phyloP scores from a whole-genome alignment of 1,140 invertebrate genomes.

The Cotesia typhae region DNA sequence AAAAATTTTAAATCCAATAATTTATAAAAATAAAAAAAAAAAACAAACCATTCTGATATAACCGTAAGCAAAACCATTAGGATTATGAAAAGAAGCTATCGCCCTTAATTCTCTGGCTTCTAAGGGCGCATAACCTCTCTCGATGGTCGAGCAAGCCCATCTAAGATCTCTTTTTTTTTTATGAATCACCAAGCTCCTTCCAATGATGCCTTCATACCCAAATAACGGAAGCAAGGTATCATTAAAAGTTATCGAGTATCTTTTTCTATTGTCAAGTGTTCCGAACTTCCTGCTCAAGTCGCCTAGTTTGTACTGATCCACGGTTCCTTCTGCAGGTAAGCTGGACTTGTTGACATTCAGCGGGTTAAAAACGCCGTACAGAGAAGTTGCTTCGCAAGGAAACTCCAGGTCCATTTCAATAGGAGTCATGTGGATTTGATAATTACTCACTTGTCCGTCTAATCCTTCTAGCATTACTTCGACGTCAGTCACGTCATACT shows the following conservation, averaged over 20 bases:
- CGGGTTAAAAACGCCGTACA: slow-evolving; percentile 88
- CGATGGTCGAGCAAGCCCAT: slow-evolving; percentile 86
- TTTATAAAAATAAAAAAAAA: neutral
- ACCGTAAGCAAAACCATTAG: slow-evolving; percentile 83
- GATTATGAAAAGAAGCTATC: slow-evolving; percentile 93
- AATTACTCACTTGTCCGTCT: slow-evolving; percentile 72
- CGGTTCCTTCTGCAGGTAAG: slow-evolving; percentile 74
- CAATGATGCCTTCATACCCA: slow-evolving; percentile 83
- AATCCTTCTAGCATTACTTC: slow-evolving; percentile 82
- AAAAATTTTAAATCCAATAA: too few species aligned
- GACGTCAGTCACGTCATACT: slow-evolving; percentile 83
- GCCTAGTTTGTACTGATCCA: slow-evolving; percentile 89
- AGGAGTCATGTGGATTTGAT: slow-evolving; percentile 84
- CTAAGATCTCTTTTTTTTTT: slow-evolving; percentile 73
- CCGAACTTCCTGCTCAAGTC: slow-evolving; percentile 93
- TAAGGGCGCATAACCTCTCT: slow-evolving; percentile 84
- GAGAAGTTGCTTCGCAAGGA: slow-evolving; percentile 83
- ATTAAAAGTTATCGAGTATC: slow-evolving; percentile 72
- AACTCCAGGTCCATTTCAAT: slow-evolving; percentile 84
- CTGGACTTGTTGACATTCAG: slow-evolving; percentile 72
- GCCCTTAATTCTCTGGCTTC: slow-evolving; percentile 85
- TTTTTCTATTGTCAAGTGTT: slow-evolving; percentile 69
- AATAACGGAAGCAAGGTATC: slow-evolving; percentile 88
- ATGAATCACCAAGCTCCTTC: slow-evolving; percentile 87
- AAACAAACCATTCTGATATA: slow-evolving; percentile 81